These are phyloP conservation scores for Setophaga kirtlandii DNA, from an alignment of 2,113 vertebrate species.

Conservation along the genomic window DNA sequence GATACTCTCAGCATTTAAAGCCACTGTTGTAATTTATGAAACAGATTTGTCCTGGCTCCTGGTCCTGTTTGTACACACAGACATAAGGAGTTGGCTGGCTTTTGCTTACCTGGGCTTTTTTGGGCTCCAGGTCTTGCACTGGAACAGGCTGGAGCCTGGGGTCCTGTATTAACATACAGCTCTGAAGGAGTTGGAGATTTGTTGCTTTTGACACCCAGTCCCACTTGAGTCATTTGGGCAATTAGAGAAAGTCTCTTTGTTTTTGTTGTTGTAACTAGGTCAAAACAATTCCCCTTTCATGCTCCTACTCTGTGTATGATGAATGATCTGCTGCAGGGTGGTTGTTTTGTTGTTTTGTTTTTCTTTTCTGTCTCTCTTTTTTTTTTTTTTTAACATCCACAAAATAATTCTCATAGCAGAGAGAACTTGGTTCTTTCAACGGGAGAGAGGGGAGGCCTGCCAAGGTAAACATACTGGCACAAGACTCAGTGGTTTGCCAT, in stretches of 20 bases:
- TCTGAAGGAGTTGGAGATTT: not conserved
- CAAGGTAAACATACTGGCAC: slow-evolving; percentile 35
- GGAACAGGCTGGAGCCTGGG: not conserved
- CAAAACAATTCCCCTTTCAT: slow-evolving; percentile 44
- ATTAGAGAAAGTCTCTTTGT: slow-evolving; percentile 36
- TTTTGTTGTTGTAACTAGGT: slow-evolving; percentile 56
- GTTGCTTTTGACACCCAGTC: slow-evolving; percentile 40
- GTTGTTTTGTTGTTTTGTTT: slow-evolving; percentile 23
- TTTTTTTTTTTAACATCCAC: slow-evolving; percentile 1
- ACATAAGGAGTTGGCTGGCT: not conserved
- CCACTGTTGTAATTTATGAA: not conserved
- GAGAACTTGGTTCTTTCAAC: not conserved
- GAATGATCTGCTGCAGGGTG: not conserved
- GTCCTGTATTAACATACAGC: not conserved
- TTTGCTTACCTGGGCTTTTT: not conserved
- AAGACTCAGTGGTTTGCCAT: not conserved
- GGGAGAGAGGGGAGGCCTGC: not conserved
- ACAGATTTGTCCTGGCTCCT: slow-evolving; percentile 13
- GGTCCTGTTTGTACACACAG: not conserved
- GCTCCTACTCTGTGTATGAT: not conserved
- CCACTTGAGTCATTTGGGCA: slow-evolving; percentile 20
- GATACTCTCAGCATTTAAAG: not conserved
- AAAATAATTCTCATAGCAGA: slow-evolving; percentile 8
- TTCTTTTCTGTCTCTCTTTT: not conserved
- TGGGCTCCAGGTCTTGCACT: not conserved